Base-by-base conservation (phyloP, 2,113 vertebrate genomes). In the Rhineura floridana region DNA sequence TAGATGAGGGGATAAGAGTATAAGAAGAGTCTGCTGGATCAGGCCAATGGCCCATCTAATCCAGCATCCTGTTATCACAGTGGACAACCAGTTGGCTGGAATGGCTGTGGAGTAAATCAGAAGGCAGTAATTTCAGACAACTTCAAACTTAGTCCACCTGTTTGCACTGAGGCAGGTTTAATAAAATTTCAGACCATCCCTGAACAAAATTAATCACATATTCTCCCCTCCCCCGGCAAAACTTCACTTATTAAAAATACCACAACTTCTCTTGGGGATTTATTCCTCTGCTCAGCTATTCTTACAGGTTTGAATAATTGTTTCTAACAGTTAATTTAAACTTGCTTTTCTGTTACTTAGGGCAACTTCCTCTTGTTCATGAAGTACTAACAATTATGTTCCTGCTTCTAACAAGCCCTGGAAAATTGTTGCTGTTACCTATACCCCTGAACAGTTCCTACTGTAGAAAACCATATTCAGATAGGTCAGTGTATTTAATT, bases 271-370 rank as follows among this genome's bases (percentile, higher is more conserved):
- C 84, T 78, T 78, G 75, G 75, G 73, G 78, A 67, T 86, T 67
- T 78, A 65, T 86, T 86, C 42, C 59, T 67, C 62, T 67, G 84
- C 73, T 86, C 75, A 86, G 59, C 59, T 78, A 67, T 86, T 86
- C 59, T 86, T 86, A 78, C 23, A 78, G 44, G 39, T 77, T 86
- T 86, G 72, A 85, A 77, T 85, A 85, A 76, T 85, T 78, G 73
- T 86, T 78, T 63, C 59, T 36, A 39, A 86, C 10, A 78, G 59
- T 48, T 86, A 86, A 86, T 78, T 86, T 86, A 78, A 86, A 78
- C 44, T 63, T 86, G 73, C 73, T 67, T 67, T 78, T 78, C 55
- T 86, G 84, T 86, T 86, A 78, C 75, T 86, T 86, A 77, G 72
- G 73, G 75, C 84, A 85, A 85, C 72, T 55, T 55, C 6, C 44